These are phyloP conservation scores for Mycalesis mineus DNA, from an alignment of 2,888 invertebrate genomes.

Conservation along the genomic window DNA sequence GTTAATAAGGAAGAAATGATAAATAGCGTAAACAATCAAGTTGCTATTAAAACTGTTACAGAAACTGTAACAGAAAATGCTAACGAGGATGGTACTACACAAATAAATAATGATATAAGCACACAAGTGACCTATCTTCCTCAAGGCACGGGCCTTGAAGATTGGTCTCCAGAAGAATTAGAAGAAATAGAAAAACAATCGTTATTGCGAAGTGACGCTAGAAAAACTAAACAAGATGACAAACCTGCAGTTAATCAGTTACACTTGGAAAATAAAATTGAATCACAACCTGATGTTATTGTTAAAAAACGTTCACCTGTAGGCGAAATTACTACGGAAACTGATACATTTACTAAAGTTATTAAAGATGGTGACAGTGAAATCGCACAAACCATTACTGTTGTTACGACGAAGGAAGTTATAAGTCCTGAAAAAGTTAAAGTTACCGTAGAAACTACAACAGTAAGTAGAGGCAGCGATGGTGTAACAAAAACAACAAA, in stretches of 20 bases:
- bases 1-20: conserved; percentile 68
- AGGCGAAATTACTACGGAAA: conserved; percentile 69
- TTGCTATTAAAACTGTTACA: conserved; percentile 67
- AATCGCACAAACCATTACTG: conserved; percentile 68
- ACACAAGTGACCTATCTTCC: conserved; percentile 73
- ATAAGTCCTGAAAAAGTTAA: conserved; percentile 72
- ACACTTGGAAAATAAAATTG: conserved; percentile 40
- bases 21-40: conserved; percentile 56
- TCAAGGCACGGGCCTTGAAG: conserved; percentile 63
- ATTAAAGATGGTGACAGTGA: conserved; percentile 67
- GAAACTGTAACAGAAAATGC: conserved; percentile 69
- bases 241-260: conserved; percentile 44
- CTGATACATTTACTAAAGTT: conserved; percentile 67
- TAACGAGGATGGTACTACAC: conserved; percentile 61
- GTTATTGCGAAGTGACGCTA: conserved; percentile 13
- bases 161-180: conserved; percentile 68
- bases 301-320: conserved; percentile 64
- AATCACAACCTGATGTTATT: conserved; percentile 43
- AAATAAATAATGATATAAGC: conserved; percentile 70
- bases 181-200: conserved; percentile 61
- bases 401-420: conserved; percentile 71
- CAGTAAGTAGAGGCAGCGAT: conserved; percentile 66
- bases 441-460: conserved; percentile 69
- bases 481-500: conserved; percentile 72
- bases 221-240: conserved; percentile 36